A percentile compares a stretch with the other conserved stretches of the same genome.
phyloP scores from a whole-genome alignment of 2,113 vertebrate genomes.

The Misgurnus mizolepis region DNA sequence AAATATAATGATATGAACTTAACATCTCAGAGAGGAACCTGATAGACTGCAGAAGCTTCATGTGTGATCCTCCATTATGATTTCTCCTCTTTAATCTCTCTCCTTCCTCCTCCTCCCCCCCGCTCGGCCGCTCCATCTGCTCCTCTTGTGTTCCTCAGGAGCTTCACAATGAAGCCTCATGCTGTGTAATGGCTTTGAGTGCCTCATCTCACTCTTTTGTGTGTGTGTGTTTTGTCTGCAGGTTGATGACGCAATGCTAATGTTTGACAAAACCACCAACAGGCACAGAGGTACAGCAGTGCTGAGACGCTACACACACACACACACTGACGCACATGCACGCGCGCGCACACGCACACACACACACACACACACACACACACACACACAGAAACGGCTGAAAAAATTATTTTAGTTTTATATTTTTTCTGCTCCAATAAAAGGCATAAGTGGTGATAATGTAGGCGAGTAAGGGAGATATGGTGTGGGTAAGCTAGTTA shows the following conservation, averaged over 20 bases:
- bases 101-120: slow-evolving; percentile 33
- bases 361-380: slow-evolving; percentile 2
- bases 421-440: not conserved
- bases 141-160: slow-evolving; percentile 58
- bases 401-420: not conserved
- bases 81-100: slow-evolving; percentile 9
- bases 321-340: not conserved
- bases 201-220: slow-evolving; percentile 63
- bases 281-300: slow-evolving; percentile 89
- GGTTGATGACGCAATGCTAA: slow-evolving; percentile 99
- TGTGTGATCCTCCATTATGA: slow-evolving; percentile 23
- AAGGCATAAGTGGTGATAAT: not conserved
- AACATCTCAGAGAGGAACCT: too few relatives aligned
- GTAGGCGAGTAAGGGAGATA: not conserved
- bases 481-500: not conserved
- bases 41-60: too few relatives aligned
- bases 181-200: slow-evolving; percentile 68
- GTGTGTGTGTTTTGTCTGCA: slow-evolving; percentile 68
- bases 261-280: slow-evolving; percentile 99
- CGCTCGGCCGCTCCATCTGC: slow-evolving; percentile 36
- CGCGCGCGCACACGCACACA: not conserved
- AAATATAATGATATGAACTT: too few relatives aligned
- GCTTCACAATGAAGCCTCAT: slow-evolving; percentile 72
- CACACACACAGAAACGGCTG: not conserved
- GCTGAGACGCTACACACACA: not conserved